Base-by-base conservation (phyloP, 1,140 invertebrate species). In the Conus betulinus region DNA sequence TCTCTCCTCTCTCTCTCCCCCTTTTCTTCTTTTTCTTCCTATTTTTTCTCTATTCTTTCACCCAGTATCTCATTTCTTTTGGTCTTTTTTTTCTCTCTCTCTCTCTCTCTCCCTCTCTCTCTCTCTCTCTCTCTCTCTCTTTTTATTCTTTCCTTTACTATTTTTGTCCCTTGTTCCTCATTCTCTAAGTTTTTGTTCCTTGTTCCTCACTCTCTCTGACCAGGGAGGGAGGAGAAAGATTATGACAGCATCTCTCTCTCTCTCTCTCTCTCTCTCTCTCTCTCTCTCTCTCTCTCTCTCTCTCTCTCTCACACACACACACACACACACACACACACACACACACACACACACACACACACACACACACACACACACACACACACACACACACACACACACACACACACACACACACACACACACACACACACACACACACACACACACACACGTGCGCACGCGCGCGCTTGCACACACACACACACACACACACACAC, bases 341-440 rank as follows among this genome's bases (percentile, higher is more conserved):
- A 52, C 78, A 10, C 25, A 5, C 39, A 11, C 39, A 5, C 25
- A 10, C n/a, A 52, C n/a, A 11, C 39, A 17, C n/a, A 10, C n/a
- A 52, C 78, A 10, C 25, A 52, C n/a, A 11, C 11, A 5, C 25
- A 15, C 78, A 25, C 74, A 2, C 74, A 25, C 74, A 11, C 5
- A 3, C 74, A 11, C 74, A 11, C 74, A 11, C 74, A 11, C 74
- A 11, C 74, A 25, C 5, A 4, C 74, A 78, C 74, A n/a, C 74
- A 78, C 74, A n/a, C 74, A 5, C 74, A n/a, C 74, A 5, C 74
- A n/a, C 74, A n/a, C 74, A 78, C 74, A n/a, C 74, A 78, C 74
- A n/a, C 74, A 78, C 74, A 4, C 74, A 78, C 74, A n/a, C 74
- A 78, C 74, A 78, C 74, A 78, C 74, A 78, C 74, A 78, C 74